Base-by-base conservation (phyloP, 2,797 vertebrate genomes). In the Urocyon cinereoargenteus region DNA sequence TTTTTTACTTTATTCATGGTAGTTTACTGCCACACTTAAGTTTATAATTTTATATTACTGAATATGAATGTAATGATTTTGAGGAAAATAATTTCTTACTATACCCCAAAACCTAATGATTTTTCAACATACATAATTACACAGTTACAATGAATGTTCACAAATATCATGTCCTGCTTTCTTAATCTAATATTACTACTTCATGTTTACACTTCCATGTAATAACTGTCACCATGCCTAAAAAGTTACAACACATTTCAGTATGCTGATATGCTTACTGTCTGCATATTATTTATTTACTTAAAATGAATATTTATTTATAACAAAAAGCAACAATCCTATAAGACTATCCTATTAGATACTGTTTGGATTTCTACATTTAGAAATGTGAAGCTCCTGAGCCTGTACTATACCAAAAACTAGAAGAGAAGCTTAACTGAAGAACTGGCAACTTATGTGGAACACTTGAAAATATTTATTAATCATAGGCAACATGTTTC, bases 381-480 rank as follows among this genome's bases (percentile, higher is more conserved):
- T 61, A 96, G 66, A 95, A 94, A 82, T 66, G 3, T 14, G 7
- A 61, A 11, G 40, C 26, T 93, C 66, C 36, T 81, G 70, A 86
- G 91, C 18, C 34, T 81, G 19, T 3, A 70, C 21, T 93, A 9
- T 19, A 59, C 40, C n/a, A 86, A 94, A 85, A 86, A 57, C 51
- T 12, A 73, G 31, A 88, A 87, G 28, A 95, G 81, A 19, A 64
- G 81, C 49, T 87, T 87, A 95, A 91, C 34, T 82, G 19, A 93
- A 90, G 61, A 68, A 86, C 28, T 85, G 49, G 86, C 64, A 95
- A 85, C 64, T 91, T 92, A 82, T 64, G 36, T 88, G 87, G 88
- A 97, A 97, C 97, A 95, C 22, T n/a, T 95, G 79, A 96, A 95
- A 94, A 79, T 55, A 84, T 70, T 86, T 96, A 87, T 66, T 94